Conservation (phyloP, 2,888 invertebrate genomes). For the Empis livida region DNA sequence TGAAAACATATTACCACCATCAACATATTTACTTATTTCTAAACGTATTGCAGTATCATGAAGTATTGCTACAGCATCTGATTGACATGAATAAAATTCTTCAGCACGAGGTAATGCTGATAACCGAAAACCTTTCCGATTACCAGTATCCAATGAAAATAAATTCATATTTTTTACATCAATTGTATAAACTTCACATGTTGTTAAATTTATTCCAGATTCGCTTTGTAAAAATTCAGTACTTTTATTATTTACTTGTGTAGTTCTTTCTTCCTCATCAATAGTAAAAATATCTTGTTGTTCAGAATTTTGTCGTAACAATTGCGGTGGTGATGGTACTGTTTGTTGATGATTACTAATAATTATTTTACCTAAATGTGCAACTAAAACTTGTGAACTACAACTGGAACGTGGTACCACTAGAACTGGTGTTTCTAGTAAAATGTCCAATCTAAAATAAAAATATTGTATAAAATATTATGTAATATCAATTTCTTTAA, state of each 20-base stretch:
- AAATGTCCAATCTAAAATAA: conserved; percentile 50
- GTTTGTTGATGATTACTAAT: conserved; percentile 35
- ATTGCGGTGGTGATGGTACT: neutral
- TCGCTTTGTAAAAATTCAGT: neutral
- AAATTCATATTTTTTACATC: conserved; percentile 79
- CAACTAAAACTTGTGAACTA: conserved; percentile 75
- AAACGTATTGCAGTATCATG: conserved; percentile 79
- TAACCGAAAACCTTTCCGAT: conserved; percentile 30
- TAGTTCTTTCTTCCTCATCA: conserved; percentile 11
- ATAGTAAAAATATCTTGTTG: conserved; percentile 12
- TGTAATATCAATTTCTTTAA: neutral
- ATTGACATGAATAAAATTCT: conserved; percentile 59
- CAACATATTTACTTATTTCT: conserved; percentile 39
- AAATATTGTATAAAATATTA: neutral
- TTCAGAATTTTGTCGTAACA: neutral
- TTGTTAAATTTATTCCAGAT: neutral
- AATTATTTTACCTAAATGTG: conserved; percentile 82
- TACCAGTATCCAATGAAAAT: conserved; percentile 56
- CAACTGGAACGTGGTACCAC: conserved; percentile 67
- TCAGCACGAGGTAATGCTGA: conserved; percentile 42
- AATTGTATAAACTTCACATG: conserved; percentile 42
- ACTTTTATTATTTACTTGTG: conserved; percentile 1
- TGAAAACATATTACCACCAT: conserved; percentile 5
- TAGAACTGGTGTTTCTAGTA: conserved; percentile 83
- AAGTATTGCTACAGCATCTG: conserved; percentile 70